These are phyloP conservation scores for Phytoseiulus persimilis DNA, from an alignment of 2,888 invertebrate genomes.

Conservation along the genomic window DNA sequence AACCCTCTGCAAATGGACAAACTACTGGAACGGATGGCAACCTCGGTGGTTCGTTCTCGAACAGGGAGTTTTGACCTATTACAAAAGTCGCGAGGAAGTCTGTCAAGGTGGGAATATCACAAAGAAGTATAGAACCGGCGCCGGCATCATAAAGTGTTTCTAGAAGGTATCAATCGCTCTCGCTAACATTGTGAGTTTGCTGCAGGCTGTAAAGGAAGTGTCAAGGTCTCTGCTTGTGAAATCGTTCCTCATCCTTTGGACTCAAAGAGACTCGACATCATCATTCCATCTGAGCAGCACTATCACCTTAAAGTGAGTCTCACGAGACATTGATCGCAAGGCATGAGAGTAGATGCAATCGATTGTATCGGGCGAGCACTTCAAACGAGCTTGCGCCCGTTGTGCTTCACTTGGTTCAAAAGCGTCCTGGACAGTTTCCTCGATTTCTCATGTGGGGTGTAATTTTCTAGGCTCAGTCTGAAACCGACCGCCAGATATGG, in stretches of 20 bases:
- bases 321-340: not conserved
- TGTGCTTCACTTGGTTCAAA: not conserved
- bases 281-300: slow-evolving; percentile 72
- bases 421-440: no score
- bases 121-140: no score
- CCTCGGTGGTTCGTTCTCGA: slow-evolving; percentile 74
- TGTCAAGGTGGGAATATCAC: slow-evolving; percentile 53
- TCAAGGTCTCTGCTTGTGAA: slow-evolving; percentile 72
- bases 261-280: slow-evolving; percentile 64
- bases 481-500: slow-evolving; percentile 71
- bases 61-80: slow-evolving; percentile 69
- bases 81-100: slow-evolving; percentile 71
- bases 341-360: no score
- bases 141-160: not conserved
- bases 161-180: not conserved
- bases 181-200: not conserved
- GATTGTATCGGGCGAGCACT: no score
- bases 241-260: slow-evolving; percentile 66
- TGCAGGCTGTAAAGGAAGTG: slow-evolving; percentile 67
- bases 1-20: slow-evolving; percentile 46
- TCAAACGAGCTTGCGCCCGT: not conserved
- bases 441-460: not conserved
- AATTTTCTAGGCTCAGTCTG: slow-evolving; percentile 57
- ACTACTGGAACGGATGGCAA: slow-evolving; percentile 61
- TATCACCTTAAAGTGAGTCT: slow-evolving; percentile 59